Evolutionary conservation across 1,140 invertebrate genomes (phyloP), one percentile per base, ranked within the genome.

Genomic region (Microplitis demolitor): DNA sequence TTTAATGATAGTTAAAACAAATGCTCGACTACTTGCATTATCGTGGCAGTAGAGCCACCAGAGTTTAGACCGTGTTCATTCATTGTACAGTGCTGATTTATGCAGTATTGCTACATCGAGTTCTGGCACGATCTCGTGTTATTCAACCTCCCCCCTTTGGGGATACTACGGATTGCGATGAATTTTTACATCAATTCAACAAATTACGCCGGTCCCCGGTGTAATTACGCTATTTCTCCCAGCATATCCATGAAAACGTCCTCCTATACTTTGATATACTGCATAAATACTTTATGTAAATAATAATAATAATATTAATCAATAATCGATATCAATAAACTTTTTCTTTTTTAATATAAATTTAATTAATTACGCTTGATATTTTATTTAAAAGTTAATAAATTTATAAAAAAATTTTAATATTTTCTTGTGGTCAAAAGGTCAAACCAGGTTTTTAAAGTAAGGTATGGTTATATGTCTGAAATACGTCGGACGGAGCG

Each of bases 1-100:
- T 58, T 68, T 58, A 60, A 68, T 68, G 66, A 35, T n/a, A 68
- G 24, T 14, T 68, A 35, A 58, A 68, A 68, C 54, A 60, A 45
- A 11, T 3, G 31, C 39, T 31, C 37, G 33, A 66, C 35, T 66
- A 14, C 50, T 31, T 33, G 16, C 8, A 54, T 4, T 58, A 68
- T 68, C 16, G 33, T 33, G 24, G 24, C 24, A 24, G 24, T 24
- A 0, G 24, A 24, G 24, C 24, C 24, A 24, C 11, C 3, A 11
- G 11, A 45, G 14, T 68, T 68, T 68, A 60, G 8, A 68, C 39
- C 33, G 34, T 39, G 66, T 58, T 58, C 53, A 68, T 60, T 68
- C 54, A 68, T 60, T 68, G 54, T 35, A 37, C 24, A 35, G 45
- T 66, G 31, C 9, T 68, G 66, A 68, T 68, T 68, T 68, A 68